Evolutionary conservation across 2,797 vertebrate genomes (phyloP).

Genomic region (Gobio occitaniae): DNA sequence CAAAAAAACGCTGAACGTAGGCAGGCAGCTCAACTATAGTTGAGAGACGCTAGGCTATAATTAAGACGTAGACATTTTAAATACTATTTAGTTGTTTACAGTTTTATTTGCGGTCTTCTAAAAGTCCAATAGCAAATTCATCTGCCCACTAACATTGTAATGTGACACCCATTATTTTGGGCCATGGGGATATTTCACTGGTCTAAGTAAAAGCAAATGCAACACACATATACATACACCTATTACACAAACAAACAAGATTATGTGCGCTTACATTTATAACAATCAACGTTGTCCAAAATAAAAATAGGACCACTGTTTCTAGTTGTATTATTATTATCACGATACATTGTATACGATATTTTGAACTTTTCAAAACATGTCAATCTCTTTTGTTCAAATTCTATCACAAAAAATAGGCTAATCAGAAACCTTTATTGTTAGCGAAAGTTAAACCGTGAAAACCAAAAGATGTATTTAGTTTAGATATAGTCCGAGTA

Average conservation of each 20-base stretch:
- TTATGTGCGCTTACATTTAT: neutral
- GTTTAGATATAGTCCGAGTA: neutral
- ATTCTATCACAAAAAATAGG: neutral
- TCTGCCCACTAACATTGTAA: constrained; percentile 20
- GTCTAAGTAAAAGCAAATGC: neutral
- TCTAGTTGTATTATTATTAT: neutral
- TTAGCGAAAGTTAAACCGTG: neutral
- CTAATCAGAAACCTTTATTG: neutral
- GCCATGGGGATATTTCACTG: neutral
- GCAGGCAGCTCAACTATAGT: constrained; percentile 2
- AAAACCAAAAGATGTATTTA: neutral
- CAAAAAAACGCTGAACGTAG: neutral
- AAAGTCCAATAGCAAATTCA: neutral
- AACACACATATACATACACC: neutral
- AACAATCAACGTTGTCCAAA: neutral
- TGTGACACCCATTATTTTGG: constrained; percentile 6
- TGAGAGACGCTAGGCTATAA: constrained; percentile 9
- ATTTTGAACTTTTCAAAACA: neutral
- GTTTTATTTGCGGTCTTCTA: constrained; percentile 8
- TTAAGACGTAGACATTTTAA: constrained; percentile 9
- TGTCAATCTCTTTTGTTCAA: neutral
- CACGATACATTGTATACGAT: neutral
- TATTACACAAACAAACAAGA: neutral
- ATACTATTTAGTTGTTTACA: neutral
- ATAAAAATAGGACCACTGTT: neutral